Conservation (phyloP, 2,113 vertebrate genomes). For the Cyprinodon variegatus region DNA sequence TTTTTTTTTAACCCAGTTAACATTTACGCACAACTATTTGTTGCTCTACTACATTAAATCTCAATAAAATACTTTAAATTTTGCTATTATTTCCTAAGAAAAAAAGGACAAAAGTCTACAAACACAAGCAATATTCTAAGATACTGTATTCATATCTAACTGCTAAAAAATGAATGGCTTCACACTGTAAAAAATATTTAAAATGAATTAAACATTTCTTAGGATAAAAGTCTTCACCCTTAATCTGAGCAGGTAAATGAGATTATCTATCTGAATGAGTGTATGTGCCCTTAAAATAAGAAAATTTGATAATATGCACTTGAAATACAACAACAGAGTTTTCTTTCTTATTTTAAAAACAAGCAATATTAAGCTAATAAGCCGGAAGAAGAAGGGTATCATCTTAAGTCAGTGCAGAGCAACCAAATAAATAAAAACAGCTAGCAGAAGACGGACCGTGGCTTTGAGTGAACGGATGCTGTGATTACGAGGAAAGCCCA, state of each 20-base stretch:
- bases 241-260: no score
- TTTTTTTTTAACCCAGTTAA: no score
- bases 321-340: no score
- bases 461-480: conserved; percentile 88
- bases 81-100: not conserved
- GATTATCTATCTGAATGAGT: no score
- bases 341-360: no score
- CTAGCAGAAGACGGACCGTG: conserved; percentile 82
- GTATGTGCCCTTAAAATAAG: no score
- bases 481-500: conserved; percentile 93
- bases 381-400: not conserved
- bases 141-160: no score
- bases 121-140: not conserved
- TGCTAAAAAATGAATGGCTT: not conserved
- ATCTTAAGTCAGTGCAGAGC: accelerated
- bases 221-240: no score
- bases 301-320: no score
- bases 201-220: no score
- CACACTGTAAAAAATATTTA: no score
- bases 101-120: not conserved
- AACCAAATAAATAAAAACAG: conserved; percentile 8
- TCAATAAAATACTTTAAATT: not conserved
- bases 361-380: not conserved
- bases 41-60: not conserved
- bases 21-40: not conserved